Base-by-base conservation (phyloP, 2,797 vertebrate genomes). In the Taenioides sp. region DNA sequence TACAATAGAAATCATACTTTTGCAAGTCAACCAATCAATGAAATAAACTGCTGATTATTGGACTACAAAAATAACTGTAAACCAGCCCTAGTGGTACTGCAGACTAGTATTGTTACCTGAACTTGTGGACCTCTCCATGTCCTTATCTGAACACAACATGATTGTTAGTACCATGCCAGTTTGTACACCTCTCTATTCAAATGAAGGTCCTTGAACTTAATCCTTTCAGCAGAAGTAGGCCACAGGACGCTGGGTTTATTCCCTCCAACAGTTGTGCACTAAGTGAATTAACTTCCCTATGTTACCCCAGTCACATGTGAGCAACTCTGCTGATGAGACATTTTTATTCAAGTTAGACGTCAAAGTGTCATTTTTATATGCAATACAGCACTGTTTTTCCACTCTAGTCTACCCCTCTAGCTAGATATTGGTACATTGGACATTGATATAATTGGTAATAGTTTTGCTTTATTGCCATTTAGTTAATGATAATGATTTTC, bases 241-340 rank as follows among this genome's bases (percentile, higher is more conserved):
- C 81, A 82, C 50, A 64, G 75, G 18, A 66, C 72, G 61, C 57
- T 11, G 27, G 3, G 40, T 22, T 58, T 66, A 66, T 67, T 75
- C 67, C 72, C 67, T 20, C 65, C 14, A 83, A 62, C 49, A 27
- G 34, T 79, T 73, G 80, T 75, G 47, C 67, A 79, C 63, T 81
- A 82, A 88, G 81, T 86, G 77, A 89, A 75, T 88, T 74, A 78
- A 87, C 82, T 90, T 90, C 86, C 83, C 40, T 11, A 67, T 73
- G 55, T 62, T 54, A n/a, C 28, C 50, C 25, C 23, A 69, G 4
- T 22, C 74, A 9, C 84, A 87, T 12, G 73, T 84, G 84, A 89
- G 70, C 16, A 11, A 22, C 22, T 60, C 65, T 85, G 84, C 82
- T 88, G 81, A 85, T 78, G 71, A 67, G 62, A 72, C 76, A 61